Evolutionary conservation across 2,113 vertebrate species (phyloP).

Genomic region (Meleagris gallopavo): DNA sequence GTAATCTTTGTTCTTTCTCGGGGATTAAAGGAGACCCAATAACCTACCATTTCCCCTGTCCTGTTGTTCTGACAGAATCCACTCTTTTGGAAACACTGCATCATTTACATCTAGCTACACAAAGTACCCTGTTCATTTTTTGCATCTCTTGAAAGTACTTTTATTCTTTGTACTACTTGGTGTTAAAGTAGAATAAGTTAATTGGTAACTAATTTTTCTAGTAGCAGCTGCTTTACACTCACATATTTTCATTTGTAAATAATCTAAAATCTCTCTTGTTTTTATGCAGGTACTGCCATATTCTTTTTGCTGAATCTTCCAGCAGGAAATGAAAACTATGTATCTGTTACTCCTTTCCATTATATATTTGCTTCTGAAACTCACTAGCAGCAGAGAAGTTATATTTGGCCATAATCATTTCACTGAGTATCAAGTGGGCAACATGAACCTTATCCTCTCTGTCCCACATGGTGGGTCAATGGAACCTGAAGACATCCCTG

Average conservation of each 20-base stretch:
- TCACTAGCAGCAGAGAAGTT: neutral
- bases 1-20: neutral
- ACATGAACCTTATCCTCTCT: constrained; percentile 68
- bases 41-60: neutral
- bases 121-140: neutral
- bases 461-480: constrained; percentile 64
- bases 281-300: constrained; percentile 21
- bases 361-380: constrained; percentile 20
- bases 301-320: neutral
- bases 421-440: constrained; percentile 70
- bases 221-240: neutral
- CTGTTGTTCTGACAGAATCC: neutral
- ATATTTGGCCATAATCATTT: constrained; percentile 57
- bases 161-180: neutral
- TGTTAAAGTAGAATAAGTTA: constrained; percentile 17
- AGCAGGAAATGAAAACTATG: constrained; percentile 7
- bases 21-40: neutral
- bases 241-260: neutral
- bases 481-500: constrained; percentile 60
- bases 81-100: neutral
- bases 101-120: neutral
- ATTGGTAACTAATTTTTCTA: neutral
- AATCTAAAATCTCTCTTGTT: neutral
- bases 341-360: neutral
- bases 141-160: neutral